These are phyloP conservation scores for Todiramphus chloris DNA, from an alignment of 2,113 vertebrate genomes.

Conservation along the genomic window DNA sequence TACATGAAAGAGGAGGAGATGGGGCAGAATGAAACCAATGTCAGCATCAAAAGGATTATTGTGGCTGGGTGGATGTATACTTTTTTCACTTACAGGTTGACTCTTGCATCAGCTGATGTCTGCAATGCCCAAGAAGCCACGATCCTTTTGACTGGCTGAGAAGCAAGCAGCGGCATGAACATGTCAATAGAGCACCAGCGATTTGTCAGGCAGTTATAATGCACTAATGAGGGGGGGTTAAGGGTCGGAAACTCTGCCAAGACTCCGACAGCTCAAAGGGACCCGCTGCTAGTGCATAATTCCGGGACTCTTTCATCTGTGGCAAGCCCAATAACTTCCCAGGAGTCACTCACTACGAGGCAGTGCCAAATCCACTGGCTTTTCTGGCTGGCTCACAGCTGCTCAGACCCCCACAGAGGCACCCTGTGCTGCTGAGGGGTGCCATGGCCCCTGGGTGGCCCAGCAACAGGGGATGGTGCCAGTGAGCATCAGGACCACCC, in stretches of 20 bases:
- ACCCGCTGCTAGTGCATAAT: neutral
- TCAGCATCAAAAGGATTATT: neutral
- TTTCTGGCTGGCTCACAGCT: neutral
- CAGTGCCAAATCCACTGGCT: neutral
- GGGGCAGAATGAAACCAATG: neutral
- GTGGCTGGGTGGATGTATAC: neutral
- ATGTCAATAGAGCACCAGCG: constrained; percentile 24
- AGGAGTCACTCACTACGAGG: neutral
- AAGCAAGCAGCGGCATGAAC: neutral
- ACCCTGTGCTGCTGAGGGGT: accelerated
- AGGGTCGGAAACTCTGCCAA: neutral
- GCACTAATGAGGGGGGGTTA: constrained; percentile 20
- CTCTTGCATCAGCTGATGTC: neutral
- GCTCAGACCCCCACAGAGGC: neutral
- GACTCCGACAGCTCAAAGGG: neutral
- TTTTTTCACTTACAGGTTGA: neutral
- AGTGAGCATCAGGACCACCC: neutral
- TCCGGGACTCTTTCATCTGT: neutral
- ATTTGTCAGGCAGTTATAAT: constrained; percentile 44
- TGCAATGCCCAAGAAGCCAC: neutral
- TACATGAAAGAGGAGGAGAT: neutral
- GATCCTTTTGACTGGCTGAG: constrained; percentile 1
- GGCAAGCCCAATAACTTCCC: neutral
- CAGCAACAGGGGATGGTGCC: neutral
- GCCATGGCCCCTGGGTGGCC: neutral